A percentile compares a stretch with the other conserved stretches of the same genome.
Conservation (phyloP, 2,888 invertebrate species). For the Lutraria lutraria region DNA sequence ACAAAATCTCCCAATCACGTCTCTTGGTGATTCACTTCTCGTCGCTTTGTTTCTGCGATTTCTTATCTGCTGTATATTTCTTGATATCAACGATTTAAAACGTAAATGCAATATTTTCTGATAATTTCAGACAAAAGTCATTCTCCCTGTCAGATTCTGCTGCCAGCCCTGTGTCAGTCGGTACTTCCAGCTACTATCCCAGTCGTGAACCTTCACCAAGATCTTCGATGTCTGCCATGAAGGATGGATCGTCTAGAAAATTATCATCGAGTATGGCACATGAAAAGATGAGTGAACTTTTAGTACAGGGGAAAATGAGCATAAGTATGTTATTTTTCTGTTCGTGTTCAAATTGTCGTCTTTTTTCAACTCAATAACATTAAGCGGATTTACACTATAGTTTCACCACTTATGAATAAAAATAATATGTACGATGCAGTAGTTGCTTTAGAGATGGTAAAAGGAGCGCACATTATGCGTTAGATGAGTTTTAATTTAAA, state of each 20-base stretch:
- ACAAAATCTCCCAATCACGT: no score
- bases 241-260: slow-evolving; percentile 42
- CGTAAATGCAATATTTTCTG: no score
- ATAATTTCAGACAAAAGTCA: slow-evolving; percentile 61
- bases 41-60: no score
- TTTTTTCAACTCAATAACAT: neutral
- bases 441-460: no score
- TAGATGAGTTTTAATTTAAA: no score
- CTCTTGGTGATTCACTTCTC: no score
- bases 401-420: no score
- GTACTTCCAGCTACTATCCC: slow-evolving; percentile 61
- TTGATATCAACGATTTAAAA: no score
- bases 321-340: neutral
- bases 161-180: slow-evolving; percentile 64
- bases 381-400: no score
- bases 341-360: neutral
- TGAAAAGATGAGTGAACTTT: slow-evolving; percentile 70
- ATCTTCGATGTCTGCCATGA: slow-evolving; percentile 52
- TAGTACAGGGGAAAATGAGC: neutral
- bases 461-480: no score
- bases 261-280: slow-evolving; percentile 73
- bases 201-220: slow-evolving; percentile 67
- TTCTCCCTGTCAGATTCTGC: slow-evolving; percentile 66
- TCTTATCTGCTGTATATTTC: no score
- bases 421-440: no score